A percentile compares a stretch with the other conserved stretches of the same genome.
phyloP scores from a whole-genome alignment of 2,797 vertebrate species.

The Pterois miles region DNA sequence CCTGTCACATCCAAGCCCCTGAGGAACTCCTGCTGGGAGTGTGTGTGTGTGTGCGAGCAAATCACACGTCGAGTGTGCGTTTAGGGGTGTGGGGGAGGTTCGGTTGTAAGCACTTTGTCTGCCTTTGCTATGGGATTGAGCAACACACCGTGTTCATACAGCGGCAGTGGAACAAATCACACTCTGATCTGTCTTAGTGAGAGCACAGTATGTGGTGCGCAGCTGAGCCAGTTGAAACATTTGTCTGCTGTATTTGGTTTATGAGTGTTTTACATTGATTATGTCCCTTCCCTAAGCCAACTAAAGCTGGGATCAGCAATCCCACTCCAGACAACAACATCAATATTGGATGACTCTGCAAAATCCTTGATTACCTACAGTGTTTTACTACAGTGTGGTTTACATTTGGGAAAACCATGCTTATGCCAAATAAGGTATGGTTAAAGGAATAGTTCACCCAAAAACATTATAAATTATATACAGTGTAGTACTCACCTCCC shows the following conservation, averaged over 20 bases:
- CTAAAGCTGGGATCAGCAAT: not conserved
- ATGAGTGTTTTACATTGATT: not conserved
- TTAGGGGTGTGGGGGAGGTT: slow-evolving; percentile 5
- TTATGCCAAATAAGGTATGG: not conserved
- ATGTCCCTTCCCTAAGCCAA: not conserved
- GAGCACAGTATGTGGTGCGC: slow-evolving; percentile 26
- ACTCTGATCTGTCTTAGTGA: slow-evolving; percentile 37
- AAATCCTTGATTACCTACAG: not conserved
- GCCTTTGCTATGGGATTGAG: slow-evolving; percentile 30
- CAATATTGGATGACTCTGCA: not conserved
- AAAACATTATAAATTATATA: not conserved
- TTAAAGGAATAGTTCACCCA: not conserved
- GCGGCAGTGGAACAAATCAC: slow-evolving; percentile 29
- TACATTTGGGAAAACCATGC: not conserved
- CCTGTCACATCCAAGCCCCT: slow-evolving; percentile 74
- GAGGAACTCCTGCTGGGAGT: slow-evolving; percentile 56
- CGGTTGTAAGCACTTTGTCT: slow-evolving; percentile 56
- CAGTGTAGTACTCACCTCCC: not conserved
- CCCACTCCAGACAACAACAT: not conserved
- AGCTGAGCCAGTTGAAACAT: not conserved
- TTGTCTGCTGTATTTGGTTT: not conserved
- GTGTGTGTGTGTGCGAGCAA: slow-evolving; percentile 28
- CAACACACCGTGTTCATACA: slow-evolving; percentile 7
- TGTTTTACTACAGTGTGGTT: not conserved
- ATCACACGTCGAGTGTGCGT: slow-evolving; percentile 33